Percentiles rank a stretch among this genome's conserved stretches.
Conservation (phyloP, 1,140 invertebrate species). For the Bombyx mori region ASM3026992v2 NC_085115.1:692501-693000, state of each 20-base stretch:
- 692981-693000: slow-evolving; percentile 96
- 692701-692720: slow-evolving; percentile 94
- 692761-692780: slow-evolving; percentile 84
- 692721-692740: slow-evolving; percentile 92
- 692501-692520: slow-evolving; percentile 30
- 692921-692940: slow-evolving; percentile 86
- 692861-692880: slow-evolving; percentile 90
- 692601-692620: slow-evolving; percentile 60
- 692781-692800: slow-evolving; percentile 92
- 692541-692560: slow-evolving; percentile 52
- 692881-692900: slow-evolving; percentile 98
- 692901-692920: slow-evolving; percentile 98
- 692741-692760: slow-evolving; percentile 87
- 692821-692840: slow-evolving; percentile 90
- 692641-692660: slow-evolving; percentile 58
- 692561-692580: slow-evolving; percentile 42
- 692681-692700: slow-evolving; percentile 79
- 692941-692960: slow-evolving; percentile 94
- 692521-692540: slow-evolving; percentile 26
- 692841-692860: slow-evolving; percentile 83
- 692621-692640: slow-evolving; percentile 49
- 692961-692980: slow-evolving; percentile 98
- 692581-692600: slow-evolving; percentile 46
- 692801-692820: slow-evolving; percentile 85
- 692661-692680: slow-evolving; percentile 66